Percentiles rank a stretch among this genome's conserved stretches.
Conservation (phyloP, 2,888 invertebrate genomes). For the Phaedon cochleariae region DNA sequence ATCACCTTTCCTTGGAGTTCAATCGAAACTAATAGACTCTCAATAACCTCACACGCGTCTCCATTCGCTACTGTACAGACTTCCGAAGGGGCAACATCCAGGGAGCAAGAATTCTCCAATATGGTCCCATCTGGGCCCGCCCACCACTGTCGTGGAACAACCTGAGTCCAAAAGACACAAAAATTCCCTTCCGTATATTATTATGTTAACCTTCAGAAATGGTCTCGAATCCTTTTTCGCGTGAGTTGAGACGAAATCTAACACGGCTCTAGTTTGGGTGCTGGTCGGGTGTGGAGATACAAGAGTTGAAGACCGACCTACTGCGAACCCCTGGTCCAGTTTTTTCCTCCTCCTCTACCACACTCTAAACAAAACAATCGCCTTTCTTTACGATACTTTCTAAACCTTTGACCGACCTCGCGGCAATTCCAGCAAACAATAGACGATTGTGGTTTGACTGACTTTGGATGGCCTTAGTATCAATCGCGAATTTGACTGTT, state of each 20-base stretch:
- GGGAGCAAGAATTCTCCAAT: not conserved
- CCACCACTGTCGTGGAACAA: conserved; percentile 8
- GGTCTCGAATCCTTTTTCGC: conserved; percentile 2
- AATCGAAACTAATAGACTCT: not conserved
- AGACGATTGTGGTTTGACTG: no score
- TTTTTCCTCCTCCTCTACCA: not conserved
- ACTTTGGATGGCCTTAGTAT: no score
- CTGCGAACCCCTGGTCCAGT: not conserved
- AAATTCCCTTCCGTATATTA: not conserved
- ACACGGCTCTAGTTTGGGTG: no score
- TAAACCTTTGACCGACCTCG: not conserved
- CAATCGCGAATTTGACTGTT: no score
- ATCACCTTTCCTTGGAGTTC: not conserved
- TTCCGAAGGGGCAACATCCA: not conserved
- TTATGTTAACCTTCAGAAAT: not conserved
- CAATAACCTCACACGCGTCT: not conserved
- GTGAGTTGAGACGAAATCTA: no score
- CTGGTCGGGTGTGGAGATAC: no score
- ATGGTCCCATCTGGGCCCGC: conserved; percentile 9
- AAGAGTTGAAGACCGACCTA: no score
- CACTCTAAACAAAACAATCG: conserved; percentile 5
- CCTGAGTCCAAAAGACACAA: conserved; percentile 2
- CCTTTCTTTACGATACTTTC: not conserved
- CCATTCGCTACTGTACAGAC: not conserved
- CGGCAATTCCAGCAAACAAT: conserved; percentile 13